Base-by-base conservation (phyloP, 2,113 vertebrate species). In the Amia ocellicauda region DNA sequence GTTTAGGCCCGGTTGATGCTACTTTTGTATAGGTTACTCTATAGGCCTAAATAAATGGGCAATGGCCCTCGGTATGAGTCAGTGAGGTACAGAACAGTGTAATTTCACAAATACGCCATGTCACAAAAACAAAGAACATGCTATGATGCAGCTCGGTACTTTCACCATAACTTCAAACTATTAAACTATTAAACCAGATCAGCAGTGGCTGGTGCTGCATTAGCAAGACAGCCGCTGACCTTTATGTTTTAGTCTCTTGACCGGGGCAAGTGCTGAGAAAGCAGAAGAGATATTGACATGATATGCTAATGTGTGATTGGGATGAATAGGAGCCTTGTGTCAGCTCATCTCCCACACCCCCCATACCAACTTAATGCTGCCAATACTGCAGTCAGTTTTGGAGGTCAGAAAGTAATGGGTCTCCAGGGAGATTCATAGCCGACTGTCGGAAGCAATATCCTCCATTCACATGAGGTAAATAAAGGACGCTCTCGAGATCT, bases 281-380 rank as follows among this genome's bases (percentile, higher is more conserved):
- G 74, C 69, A 68, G 60, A 68, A 11, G 20, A 23, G 29, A 4
- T 64, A 69, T 57, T 45, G 68, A 71, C 5, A 27, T 14, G 26
- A 40, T 64, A 75, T 59, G 58, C 27, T 41, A 58, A 73, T 69
- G 31, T 27, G 50, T 41, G 42, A 54, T 26, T 27, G 36, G 9
- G 62, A 23, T 13, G 60, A 8, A 28, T 22, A 0, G 60, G 5
- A 3, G 51, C 55, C 24, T 27, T 55, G 43, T 47, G 59, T 28
- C 45, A 63, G 60, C 60, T 63, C 23, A n/a, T 62, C 60, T 43
- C 64, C 11, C 60, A 47, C 52, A 7, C 2, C 31, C 31, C 31
- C 24, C 16, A n/a, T 22, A 24, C 50, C 3, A 54, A 64, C 58
- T 69, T 65, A 67, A 61, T 22, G 23, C 20, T 50, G 26, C 41